Evolutionary conservation across 2,888 invertebrate species (phyloP).

Genomic region (Heliconius erato): DNA sequence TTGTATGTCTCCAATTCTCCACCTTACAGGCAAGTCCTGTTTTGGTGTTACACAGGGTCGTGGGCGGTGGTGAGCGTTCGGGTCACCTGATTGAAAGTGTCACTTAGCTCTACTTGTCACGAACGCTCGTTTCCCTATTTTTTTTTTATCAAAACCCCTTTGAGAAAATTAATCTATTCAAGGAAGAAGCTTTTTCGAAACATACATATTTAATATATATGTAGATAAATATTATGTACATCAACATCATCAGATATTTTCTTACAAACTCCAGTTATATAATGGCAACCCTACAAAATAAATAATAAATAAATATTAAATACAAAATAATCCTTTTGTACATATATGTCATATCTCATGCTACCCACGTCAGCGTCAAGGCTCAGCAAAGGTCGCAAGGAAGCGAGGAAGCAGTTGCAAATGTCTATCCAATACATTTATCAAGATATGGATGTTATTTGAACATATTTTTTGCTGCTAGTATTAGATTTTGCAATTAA

Average conservation of each 20-base stretch:
- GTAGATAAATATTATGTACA: too few species aligned
- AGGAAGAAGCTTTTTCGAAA: too few species aligned
- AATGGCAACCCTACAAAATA: neutral
- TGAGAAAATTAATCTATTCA: too few species aligned
- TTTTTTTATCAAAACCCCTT: too few species aligned
- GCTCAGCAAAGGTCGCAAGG: conserved; percentile 42
- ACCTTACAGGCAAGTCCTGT: too few species aligned
- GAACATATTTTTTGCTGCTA: conserved; percentile 14
- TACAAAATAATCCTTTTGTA: conserved; percentile 10
- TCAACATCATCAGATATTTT: neutral
- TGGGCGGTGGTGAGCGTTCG: too few species aligned
- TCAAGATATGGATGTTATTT: conserved; percentile 4
- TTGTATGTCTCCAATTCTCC: too few species aligned
- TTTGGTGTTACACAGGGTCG: too few species aligned
- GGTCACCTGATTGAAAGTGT: too few species aligned
- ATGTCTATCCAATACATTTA: conserved; percentile 19
- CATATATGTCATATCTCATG: conserved; percentile 23
- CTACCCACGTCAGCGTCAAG: conserved; percentile 43
- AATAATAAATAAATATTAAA: neutral
- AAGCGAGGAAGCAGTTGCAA: conserved; percentile 41
- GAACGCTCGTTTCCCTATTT: too few species aligned
- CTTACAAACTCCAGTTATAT: neutral
- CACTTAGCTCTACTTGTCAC: too few species aligned
- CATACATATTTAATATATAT: too few species aligned
- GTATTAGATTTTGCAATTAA: conserved; percentile 6